phyloP scores from a whole-genome alignment of 2,888 invertebrate genomes.

The Eupithecia vulgata region DNA sequence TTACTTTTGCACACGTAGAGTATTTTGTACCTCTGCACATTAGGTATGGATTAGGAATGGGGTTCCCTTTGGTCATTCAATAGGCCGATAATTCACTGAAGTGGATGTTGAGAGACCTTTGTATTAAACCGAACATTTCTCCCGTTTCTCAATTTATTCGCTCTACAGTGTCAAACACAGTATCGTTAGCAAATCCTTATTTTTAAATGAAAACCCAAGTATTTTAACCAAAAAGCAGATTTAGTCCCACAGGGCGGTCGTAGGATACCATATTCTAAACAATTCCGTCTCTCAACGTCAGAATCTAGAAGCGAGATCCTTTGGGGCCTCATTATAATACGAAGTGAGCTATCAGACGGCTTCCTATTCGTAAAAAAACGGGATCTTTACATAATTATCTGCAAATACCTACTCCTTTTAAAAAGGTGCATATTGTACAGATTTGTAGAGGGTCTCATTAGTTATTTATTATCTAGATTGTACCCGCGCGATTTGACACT shows the following conservation, averaged over 20 bases:
- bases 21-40: slow-evolving; percentile 6
- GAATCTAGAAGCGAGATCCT: slow-evolving; percentile 49
- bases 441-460: background rate
- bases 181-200: background rate
- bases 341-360: slow-evolving; percentile 42
- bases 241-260: slow-evolving; percentile 42
- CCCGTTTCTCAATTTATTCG: background rate
- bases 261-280: slow-evolving; percentile 51
- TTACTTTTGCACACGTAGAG: background rate
- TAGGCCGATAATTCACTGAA: slow-evolving; percentile 1
- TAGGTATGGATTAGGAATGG: background rate
- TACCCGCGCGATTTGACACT: background rate
- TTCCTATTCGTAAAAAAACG: slow-evolving; percentile 35
- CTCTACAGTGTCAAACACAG: background rate
- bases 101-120: background rate
- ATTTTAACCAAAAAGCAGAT: slow-evolving; percentile 35
- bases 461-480: background rate
- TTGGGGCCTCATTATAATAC: slow-evolving; percentile 51
- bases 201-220: background rate
- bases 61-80: slow-evolving; percentile 11
- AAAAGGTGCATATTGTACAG: background rate
- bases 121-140: background rate
- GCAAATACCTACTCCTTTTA: background rate
- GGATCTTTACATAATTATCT: slow-evolving; percentile 20
- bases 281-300: slow-evolving; percentile 48